Conservation (phyloP, 1,140 invertebrate species). For the Drosophila busckii region DNA sequence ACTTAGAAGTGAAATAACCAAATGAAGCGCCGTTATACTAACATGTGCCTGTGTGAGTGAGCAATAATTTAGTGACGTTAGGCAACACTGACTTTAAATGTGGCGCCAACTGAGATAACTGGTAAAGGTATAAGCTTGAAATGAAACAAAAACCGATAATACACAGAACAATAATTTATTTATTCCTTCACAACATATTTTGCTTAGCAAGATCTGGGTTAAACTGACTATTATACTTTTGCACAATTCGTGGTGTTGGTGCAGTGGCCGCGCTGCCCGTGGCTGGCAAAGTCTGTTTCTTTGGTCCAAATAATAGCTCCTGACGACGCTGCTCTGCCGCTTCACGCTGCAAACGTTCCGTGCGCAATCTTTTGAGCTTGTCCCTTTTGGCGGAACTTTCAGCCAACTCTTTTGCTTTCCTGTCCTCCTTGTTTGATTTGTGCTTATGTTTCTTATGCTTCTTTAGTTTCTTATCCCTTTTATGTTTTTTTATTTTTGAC, state of each 20-base stretch:
- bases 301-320: slow-evolving; percentile 83
- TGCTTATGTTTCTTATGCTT: slow-evolving; percentile 75
- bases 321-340: slow-evolving; percentile 85
- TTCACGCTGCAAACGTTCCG: slow-evolving; percentile 89
- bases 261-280: slow-evolving; percentile 32
- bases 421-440: slow-evolving; percentile 79
- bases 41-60: slow-evolving; percentile 13
- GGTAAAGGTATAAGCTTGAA: too few species aligned
- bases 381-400: slow-evolving; percentile 37
- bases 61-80: not conserved
- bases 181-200: too few species aligned
- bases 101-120: slow-evolving; percentile 2
- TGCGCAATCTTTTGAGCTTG: slow-evolving; percentile 87
- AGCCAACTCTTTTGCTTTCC: slow-evolving; percentile 34
- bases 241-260: slow-evolving; percentile 44
- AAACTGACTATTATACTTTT: slow-evolving; percentile 64
- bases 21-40: slow-evolving; percentile 22
- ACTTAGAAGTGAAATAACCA: slow-evolving; percentile 31
- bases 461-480: slow-evolving; percentile 53
- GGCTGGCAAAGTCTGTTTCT: not conserved
- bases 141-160: too few species aligned
- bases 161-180: too few species aligned
- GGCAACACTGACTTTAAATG: slow-evolving; percentile 8
- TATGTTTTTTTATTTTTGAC: slow-evolving; percentile 46
- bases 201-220: slow-evolving; percentile 48